Base-by-base conservation (phyloP, 2,797 vertebrate genomes). In the Takifugu ocellatus region DNA sequence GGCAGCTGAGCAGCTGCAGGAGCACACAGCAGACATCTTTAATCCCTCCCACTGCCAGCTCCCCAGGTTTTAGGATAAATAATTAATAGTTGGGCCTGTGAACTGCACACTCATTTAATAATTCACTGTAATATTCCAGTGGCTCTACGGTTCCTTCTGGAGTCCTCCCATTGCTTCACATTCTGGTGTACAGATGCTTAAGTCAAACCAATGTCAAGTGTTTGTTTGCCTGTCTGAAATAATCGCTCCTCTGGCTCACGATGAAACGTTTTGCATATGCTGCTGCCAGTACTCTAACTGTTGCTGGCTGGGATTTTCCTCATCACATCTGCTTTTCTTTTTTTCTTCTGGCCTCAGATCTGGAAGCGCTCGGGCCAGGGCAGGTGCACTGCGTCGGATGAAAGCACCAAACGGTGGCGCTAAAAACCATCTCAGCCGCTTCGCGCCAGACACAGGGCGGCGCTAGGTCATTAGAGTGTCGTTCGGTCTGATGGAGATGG, bases 161-260 rank as follows among this genome's bases (percentile, higher is more conserved):
- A 43, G 44, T 21, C 16, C 44, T 21, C 44, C 5, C n/a, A 7
- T 9, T 8, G 1, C 44, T 21, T 21, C 44, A 75, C 29, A 78
- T 77, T 82, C 84, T 88, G 85, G 75, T 75, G 58, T 81, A 72
- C 87, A 87, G 83, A 88, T 90, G 86, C 84, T 85, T 80, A 77
- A 86, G 81, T 87, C 83, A 87, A 85, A 86, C 86, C 72, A 85
- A 75, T 84, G 84, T 88, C 80, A 90, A 88, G 76, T 88, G 86
- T 89, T 88, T 90, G 85, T 90, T 89, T 88, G 85, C 79, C 78
- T 80, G 65, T 87, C 81, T 88, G 82, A 88, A 86, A 83, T 86
- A 90, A 88, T 85, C 72, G 78, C 78, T 82, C 74, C 66, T 78
- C 80, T 88, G 85, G 85, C 86, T 83, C 69, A 46, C 10, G 88